Conservation (phyloP, 2,797 vertebrate species). For the Emydoidea blandingii region DNA sequence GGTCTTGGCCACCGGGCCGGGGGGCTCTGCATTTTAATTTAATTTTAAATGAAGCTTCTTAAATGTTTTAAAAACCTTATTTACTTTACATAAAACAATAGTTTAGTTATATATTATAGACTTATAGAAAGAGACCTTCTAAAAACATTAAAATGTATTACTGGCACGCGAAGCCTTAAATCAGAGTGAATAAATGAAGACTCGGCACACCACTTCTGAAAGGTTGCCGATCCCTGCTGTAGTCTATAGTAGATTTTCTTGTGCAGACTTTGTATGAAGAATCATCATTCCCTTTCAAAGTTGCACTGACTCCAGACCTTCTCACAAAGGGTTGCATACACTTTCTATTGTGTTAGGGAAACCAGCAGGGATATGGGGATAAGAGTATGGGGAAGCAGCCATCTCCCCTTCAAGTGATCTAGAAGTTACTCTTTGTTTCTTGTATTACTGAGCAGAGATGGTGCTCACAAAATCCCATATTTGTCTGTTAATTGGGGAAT, state of each 20-base stretch:
- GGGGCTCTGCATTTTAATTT: too few species aligned
- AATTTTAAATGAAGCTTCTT: too few species aligned
- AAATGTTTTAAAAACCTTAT: too few species aligned
- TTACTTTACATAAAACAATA: too few species aligned
- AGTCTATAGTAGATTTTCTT: neutral
- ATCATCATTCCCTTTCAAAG: neutral
- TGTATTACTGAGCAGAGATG: neutral
- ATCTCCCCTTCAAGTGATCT: slow-evolving; percentile 6
- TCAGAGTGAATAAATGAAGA: too few species aligned
- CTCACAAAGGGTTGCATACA: neutral
- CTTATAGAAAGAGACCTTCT: too few species aligned
- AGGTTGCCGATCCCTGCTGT: neutral
- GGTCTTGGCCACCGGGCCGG: too few species aligned
- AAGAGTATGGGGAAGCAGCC: neutral
- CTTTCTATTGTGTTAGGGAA: neutral
- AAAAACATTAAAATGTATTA: too few species aligned
- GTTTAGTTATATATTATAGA: too few species aligned
- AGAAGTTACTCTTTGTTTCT: neutral
- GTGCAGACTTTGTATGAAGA: neutral
- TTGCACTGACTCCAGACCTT: neutral
- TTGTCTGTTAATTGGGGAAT: neutral
- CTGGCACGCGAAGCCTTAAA: too few species aligned
- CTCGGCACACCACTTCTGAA: too few species aligned
- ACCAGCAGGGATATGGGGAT: neutral
- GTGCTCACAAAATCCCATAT: neutral